These are phyloP conservation scores for Hypanus sabinus DNA, from an alignment of 2,113 vertebrate genomes.

Conservation along the genomic window DNA sequence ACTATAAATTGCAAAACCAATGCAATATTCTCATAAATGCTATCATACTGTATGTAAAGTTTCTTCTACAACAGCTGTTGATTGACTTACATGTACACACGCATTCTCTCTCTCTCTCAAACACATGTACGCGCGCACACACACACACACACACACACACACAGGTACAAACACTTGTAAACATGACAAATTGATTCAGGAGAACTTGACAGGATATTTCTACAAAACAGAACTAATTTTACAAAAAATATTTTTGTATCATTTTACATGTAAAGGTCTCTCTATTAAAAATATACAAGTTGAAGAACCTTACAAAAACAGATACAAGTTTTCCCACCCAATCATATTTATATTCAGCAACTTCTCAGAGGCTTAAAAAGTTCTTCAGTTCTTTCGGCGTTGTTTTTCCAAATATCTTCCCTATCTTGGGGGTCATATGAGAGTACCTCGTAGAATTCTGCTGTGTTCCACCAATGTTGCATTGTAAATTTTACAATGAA, in stretches of 20 bases:
- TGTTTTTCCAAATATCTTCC: slow-evolving; percentile 3
- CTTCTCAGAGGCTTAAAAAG: slow-evolving; percentile 1
- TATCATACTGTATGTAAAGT: background rate
- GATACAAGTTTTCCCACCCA: background rate
- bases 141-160: background rate
- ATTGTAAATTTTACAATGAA: slow-evolving; percentile 5
- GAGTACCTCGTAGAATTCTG: background rate
- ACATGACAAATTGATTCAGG: slow-evolving; percentile 22
- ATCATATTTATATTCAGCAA: background rate
- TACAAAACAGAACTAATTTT: slow-evolving; percentile 35
- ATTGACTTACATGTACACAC: background rate
- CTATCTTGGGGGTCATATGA: background rate
- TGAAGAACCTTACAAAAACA: slow-evolving; percentile 37
- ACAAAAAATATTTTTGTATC: slow-evolving; percentile 33
- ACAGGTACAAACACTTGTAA: slow-evolving; percentile 21
- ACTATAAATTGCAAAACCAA: slow-evolving; percentile 5
- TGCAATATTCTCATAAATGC: slow-evolving; percentile 21
- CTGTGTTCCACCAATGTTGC: slow-evolving; percentile 22
- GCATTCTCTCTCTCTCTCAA: background rate
- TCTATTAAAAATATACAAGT: slow-evolving; percentile 35
- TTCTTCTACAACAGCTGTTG: background rate
- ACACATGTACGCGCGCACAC: background rate
- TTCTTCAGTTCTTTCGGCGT: slow-evolving; percentile 22
- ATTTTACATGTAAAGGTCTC: slow-evolving; percentile 33
- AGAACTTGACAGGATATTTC: slow-evolving; percentile 35